Conservation (phyloP, 2,888 invertebrate species). For the Noctua pronuba region DNA sequence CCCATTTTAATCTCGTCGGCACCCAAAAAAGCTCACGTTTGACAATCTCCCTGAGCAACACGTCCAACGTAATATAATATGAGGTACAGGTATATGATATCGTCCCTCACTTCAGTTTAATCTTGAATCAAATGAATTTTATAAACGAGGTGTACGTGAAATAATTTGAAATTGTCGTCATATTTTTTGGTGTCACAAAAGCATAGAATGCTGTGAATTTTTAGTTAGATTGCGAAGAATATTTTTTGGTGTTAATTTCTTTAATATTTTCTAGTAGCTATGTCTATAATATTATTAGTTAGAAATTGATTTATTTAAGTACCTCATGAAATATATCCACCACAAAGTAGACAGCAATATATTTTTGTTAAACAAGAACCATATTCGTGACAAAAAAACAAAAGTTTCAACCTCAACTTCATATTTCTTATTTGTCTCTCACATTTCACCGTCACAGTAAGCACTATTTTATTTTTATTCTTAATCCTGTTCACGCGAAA, state of each 20-base stretch:
- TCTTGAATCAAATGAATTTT: slow-evolving; percentile 70
- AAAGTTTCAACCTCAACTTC: slow-evolving; percentile 48
- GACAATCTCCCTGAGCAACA: slow-evolving; percentile 74
- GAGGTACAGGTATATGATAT: slow-evolving; percentile 59
- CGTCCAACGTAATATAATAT: slow-evolving; percentile 71
- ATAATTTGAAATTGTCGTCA: slow-evolving; percentile 62
- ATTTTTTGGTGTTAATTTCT: neutral
- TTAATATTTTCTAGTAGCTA: neutral
- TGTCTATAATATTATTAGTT: neutral
- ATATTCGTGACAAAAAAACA: slow-evolving; percentile 11
- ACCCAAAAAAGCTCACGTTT: slow-evolving; percentile 76
- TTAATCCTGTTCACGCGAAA: slow-evolving; percentile 70
- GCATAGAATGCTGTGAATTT: slow-evolving; percentile 9
- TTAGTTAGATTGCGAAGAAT: neutral
- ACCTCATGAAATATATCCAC: neutral
- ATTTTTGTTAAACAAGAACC: neutral
- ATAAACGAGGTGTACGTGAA: slow-evolving; percentile 66
- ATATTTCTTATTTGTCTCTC: slow-evolving; percentile 68
- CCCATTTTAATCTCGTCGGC: slow-evolving; percentile 67
- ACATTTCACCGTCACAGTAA: slow-evolving; percentile 63
- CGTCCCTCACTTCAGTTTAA: slow-evolving; percentile 62
- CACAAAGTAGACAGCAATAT: neutral
- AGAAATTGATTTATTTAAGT: neutral
- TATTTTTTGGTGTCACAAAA: slow-evolving; percentile 42
- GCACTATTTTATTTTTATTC: slow-evolving; percentile 67